Percentiles rank a stretch among this genome's conserved stretches.
Conservation (phyloP, 1,140 invertebrate species). For the Drosophila rhopaloa region DNA sequence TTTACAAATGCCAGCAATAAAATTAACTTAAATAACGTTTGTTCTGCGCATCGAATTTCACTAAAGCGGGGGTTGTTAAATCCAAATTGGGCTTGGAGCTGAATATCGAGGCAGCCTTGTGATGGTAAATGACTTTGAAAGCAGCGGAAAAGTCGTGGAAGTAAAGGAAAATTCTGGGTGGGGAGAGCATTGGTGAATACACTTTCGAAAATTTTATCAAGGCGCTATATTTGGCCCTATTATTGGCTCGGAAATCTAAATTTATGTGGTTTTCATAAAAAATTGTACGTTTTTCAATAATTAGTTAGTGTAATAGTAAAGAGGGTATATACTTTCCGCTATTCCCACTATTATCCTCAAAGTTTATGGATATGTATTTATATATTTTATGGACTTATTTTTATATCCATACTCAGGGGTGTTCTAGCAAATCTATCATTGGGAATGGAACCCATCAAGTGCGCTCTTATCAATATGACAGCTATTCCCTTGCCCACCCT, state of each 20-base stretch:
- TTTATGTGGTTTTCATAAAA: no score
- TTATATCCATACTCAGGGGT: conserved; percentile 7
- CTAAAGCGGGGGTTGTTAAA: conserved; percentile 9
- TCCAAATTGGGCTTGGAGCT: neutral
- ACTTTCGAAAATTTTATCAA: neutral
- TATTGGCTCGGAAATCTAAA: no score
- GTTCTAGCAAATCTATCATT: conserved; percentile 4
- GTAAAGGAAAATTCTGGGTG: neutral
- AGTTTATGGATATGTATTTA: neutral
- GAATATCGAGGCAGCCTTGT: conserved; percentile 13
- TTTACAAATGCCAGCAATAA: conserved; percentile 69
- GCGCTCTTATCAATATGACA: conserved; percentile 30
- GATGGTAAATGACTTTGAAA: conserved; percentile 43
- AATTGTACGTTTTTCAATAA: no score
- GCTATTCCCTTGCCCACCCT: conserved; percentile 1
- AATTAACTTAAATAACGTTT: conserved; percentile 70
- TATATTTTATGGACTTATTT: conserved; percentile 12
- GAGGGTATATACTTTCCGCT: no score
- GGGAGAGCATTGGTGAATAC: neutral
- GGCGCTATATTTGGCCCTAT: neutral
- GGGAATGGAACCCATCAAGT: conserved; percentile 12
- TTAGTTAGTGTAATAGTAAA: no score
- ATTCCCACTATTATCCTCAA: no score
- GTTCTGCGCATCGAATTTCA: conserved; percentile 57
- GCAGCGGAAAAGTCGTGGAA: conserved; percentile 13